These are phyloP conservation scores for Halichondria panicea DNA, from an alignment of 37 sponge, comb jelly and placozoan genomes.

Conservation along the genomic window DNA sequence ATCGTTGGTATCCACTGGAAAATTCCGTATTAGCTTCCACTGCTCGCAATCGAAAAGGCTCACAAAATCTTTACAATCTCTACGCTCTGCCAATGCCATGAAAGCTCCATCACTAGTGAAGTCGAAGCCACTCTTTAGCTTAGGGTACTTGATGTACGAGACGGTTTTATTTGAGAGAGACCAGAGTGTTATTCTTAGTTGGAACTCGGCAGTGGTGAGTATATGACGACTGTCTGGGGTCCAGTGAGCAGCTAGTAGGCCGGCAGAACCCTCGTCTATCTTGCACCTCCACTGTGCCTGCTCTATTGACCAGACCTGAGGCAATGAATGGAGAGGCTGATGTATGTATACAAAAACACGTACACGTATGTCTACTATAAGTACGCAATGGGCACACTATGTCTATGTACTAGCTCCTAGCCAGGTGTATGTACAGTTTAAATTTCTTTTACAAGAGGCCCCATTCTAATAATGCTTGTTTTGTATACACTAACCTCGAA, in stretches of 20 bases:
- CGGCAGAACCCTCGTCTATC: constrained; percentile 95
- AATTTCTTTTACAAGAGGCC: no score
- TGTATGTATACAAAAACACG: background rate
- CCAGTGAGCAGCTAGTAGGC: constrained; percentile 82
- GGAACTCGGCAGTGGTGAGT: constrained; percentile 88
- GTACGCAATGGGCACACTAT: no score
- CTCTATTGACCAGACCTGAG: constrained; percentile 91
- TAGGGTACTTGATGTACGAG: constrained; percentile 95
- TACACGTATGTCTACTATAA: background rate
- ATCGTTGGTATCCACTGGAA: constrained; percentile 87
- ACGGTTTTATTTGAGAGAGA: constrained; percentile 89
- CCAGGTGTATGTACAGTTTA: no score
- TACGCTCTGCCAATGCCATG: constrained; percentile 91
- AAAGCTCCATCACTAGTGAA: constrained; percentile 78
- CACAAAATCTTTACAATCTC: constrained; percentile 90
- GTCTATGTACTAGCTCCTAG: no score
- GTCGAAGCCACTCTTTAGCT: constrained; percentile 66
- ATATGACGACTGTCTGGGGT: constrained; percentile 93
- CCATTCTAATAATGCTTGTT: background rate
- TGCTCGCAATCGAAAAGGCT: constrained; percentile 79
- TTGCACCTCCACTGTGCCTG: constrained; percentile 96
- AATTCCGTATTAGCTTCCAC: constrained; percentile 85
- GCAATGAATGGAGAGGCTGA: background rate
- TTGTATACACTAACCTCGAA: background rate
- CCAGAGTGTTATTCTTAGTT: constrained; percentile 93